Evolutionary conservation across 2,888 invertebrate genomes (phyloP).

Genomic region (Camptogramma bilineatum): DNA sequence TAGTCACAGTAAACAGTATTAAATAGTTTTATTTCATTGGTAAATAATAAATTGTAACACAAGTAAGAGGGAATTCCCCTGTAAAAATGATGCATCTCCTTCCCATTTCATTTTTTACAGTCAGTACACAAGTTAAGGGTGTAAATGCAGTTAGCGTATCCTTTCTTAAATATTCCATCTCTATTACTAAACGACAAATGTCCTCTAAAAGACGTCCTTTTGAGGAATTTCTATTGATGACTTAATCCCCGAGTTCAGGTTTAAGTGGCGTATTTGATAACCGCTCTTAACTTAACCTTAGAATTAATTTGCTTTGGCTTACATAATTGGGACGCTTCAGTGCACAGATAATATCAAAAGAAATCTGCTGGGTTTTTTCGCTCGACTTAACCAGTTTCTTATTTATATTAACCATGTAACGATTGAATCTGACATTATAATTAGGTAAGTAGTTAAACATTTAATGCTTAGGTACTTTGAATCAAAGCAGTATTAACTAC

Average conservation of each 20-base stretch:
- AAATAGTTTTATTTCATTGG: too few relatives aligned
- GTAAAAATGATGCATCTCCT: too few relatives aligned
- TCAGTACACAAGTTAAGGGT: neutral
- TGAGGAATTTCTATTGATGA: slow-evolving; percentile 17
- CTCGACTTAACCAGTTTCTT: slow-evolving; percentile 1
- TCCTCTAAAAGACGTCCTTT: slow-evolving; percentile 10
- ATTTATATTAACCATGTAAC: neutral
- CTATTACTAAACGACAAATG: neutral
- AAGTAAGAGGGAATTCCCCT: too few relatives aligned
- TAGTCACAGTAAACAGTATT: too few relatives aligned
- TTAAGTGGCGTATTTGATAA: slow-evolving; percentile 13
- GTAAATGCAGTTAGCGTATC: neutral
- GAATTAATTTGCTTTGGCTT: slow-evolving; percentile 9
- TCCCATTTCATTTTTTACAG: too few relatives aligned
- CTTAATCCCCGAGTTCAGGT: slow-evolving; percentile 5
- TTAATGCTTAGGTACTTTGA: slow-evolving; percentile 29
- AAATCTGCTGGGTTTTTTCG: slow-evolving; percentile 3
- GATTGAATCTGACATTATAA: slow-evolving; percentile 18
- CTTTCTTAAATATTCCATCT: neutral
- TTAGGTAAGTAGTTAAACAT: slow-evolving; percentile 17
- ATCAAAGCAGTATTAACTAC: slow-evolving; percentile 39
- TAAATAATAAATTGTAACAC: too few relatives aligned
- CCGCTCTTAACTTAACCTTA: slow-evolving; percentile 3
- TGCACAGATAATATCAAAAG: neutral
- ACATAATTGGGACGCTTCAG: slow-evolving; percentile 3